These are phyloP conservation scores for Tetramorium alpestre DNA, from an alignment of 1,140 invertebrate species.

Conservation along the genomic window DNA sequence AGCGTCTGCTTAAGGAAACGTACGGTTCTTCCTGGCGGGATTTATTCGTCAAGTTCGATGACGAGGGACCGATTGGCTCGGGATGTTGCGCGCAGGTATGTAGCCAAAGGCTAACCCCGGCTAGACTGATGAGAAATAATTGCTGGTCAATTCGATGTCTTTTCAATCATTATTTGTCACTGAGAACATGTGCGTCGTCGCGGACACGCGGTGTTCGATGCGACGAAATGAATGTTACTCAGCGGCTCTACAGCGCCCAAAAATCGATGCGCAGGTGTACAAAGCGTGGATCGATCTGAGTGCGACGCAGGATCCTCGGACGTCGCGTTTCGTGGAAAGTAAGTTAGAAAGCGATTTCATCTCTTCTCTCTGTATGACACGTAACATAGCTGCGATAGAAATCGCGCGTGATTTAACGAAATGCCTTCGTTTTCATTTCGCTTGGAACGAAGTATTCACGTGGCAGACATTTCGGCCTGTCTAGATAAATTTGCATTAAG, in stretches of 20 bases:
- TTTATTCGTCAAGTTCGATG: slow-evolving; percentile 82
- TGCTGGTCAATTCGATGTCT: too few species aligned
- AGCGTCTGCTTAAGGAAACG: slow-evolving; percentile 74
- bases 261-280: slow-evolving; percentile 81
- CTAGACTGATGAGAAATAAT: too few species aligned
- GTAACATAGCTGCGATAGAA: not conserved
- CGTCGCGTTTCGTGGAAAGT: slow-evolving; percentile 64
- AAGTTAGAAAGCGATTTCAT: slow-evolving; percentile 51
- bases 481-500: not conserved
- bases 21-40: slow-evolving; percentile 81
- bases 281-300: slow-evolving; percentile 82
- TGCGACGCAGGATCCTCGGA: slow-evolving; percentile 10
- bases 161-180: too few species aligned
- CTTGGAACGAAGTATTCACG: not conserved
- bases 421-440: not conserved
- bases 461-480: not conserved
- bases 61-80: slow-evolving; percentile 84
- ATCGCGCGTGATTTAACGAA: not conserved
- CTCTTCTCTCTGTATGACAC: not conserved
- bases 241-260: not conserved
- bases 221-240: not conserved
- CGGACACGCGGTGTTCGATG: too few species aligned
- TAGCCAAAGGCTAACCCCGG: not conserved
- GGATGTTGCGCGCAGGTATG: slow-evolving; percentile 87
- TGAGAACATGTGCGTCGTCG: too few species aligned